Evolutionary conservation across 2,797 vertebrate genomes (phyloP), one percentile per base, ranked within the genome.

Genomic region (Manis pentadactyla): DNA sequence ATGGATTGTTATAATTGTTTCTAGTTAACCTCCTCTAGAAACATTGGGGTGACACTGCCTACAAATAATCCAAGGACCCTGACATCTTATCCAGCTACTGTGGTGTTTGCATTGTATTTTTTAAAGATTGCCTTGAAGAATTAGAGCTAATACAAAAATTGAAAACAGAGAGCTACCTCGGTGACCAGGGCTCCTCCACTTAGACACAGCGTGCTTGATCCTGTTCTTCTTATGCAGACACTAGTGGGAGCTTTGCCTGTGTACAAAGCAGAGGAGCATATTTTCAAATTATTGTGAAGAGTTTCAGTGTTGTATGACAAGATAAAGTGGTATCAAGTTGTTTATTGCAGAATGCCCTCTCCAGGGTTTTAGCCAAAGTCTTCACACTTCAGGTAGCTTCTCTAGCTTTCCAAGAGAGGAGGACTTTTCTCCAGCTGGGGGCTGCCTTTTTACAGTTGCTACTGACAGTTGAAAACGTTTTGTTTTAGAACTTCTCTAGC

Each of bases 241-340:
- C 63, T 39, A 77, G 74, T 64, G 73, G 46, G 29, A 88, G 71
- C 59, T 94, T 85, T 63, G 31, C 51, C 9, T 74, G 64, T 90
- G 71, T 90, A 64, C 37, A 79, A 74, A 93, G 71, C 82, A 55
- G 74, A 92, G 63, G 39, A 86, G 49, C 79, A 92, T 87, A 82
- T 71, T 90, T 96, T 90, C 46, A 95, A 74, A 91, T 94, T 93
- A 75, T 34, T 27, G 46, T 84, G 68, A 75, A 95, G 90, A 78
- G 37, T 93, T 91, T 83, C n/a, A 34, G 17, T 53, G 21, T 83
- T 93, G 37, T 69, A 27, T 79, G 57, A 95, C 83, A 85, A 95
- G 77, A 85, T 87, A 94, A 90, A 94, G 77, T 71, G 46, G 69
- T n/a, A 90, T 94, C 71, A 63, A 63, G 27, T 75, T 94, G 77